A percentile compares a stretch with the other conserved stretches of the same genome.
Conservation (phyloP, 1,140 invertebrate species). For the Musca vetustissima region DNA sequence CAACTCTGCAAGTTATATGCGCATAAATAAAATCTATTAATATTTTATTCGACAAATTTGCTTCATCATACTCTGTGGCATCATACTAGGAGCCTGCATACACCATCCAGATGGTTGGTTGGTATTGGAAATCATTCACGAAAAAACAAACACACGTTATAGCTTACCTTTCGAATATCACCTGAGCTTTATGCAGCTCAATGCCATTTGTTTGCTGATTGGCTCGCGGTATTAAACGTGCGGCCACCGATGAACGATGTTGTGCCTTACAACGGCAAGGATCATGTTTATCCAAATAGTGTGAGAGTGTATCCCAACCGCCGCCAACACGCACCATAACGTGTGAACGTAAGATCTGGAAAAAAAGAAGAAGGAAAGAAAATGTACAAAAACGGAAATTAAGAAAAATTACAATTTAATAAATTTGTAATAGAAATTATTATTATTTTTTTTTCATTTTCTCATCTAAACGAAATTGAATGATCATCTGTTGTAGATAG, state of each 20-base stretch:
- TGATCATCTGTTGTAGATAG: slow-evolving; percentile 9
- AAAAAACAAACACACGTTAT: not conserved
- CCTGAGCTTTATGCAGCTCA: slow-evolving; percentile 76
- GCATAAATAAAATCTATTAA: no score
- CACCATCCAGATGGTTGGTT: not conserved
- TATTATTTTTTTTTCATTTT: not conserved
- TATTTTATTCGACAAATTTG: no score
- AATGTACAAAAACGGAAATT: not conserved
- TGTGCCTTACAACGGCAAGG: slow-evolving; percentile 85
- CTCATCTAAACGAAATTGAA: not conserved
- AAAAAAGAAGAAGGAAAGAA: not conserved
- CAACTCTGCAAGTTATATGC: no score
- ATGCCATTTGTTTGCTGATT: slow-evolving; percentile 62
- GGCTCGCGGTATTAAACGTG: slow-evolving; percentile 60
- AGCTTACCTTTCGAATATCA: slow-evolving; percentile 76
- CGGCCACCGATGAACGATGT: slow-evolving; percentile 65
- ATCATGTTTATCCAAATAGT: slow-evolving; percentile 96
- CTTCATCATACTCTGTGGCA: no score
- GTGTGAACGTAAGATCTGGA: slow-evolving; percentile 88
- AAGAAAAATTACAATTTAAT: slow-evolving; percentile 20
- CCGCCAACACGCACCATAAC: slow-evolving; percentile 98
- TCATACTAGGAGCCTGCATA: no score
- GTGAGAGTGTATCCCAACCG: slow-evolving; percentile 94
- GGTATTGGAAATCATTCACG: not conserved
- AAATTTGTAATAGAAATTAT: slow-evolving; percentile 20